These are phyloP conservation scores for Microchrysa polita DNA, from an alignment of 2,888 invertebrate species.

Conservation along the genomic window DNA sequence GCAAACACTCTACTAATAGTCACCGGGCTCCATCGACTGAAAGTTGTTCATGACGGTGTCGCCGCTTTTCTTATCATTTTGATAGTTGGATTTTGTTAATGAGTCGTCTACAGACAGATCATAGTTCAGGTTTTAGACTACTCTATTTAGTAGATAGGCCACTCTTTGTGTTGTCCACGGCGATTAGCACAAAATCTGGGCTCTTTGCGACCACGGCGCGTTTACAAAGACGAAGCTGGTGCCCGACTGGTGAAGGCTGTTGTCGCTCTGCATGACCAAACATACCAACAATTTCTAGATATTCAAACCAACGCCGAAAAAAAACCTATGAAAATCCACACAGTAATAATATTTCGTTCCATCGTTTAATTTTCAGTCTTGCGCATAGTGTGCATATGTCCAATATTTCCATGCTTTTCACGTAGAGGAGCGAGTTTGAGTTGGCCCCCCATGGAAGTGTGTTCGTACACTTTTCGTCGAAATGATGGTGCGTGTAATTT, in stretches of 20 bases:
- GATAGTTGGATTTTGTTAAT: neutral
- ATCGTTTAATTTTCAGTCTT: conserved; percentile 32
- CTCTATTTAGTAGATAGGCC: neutral
- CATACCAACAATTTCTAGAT: conserved; percentile 7
- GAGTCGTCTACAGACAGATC: neutral
- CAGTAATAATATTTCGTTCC: no score
- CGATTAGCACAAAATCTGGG: conserved; percentile 4
- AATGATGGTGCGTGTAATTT: neutral
- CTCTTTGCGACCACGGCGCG: no score
- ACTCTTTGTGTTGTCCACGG: neutral
- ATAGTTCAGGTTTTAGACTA: conserved; percentile 2
- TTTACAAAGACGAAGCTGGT: conserved; percentile 15
- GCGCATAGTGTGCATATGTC: conserved; percentile 14
- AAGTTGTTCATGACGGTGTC: neutral
- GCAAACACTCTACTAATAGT: neutral
- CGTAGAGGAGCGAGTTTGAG: neutral
- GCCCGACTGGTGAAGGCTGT: neutral
- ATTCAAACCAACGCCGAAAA: conserved; percentile 5
- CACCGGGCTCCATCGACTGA: neutral
- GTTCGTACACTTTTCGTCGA: conserved; percentile 5
- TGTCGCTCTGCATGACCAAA: conserved; percentile 19
- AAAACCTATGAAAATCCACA: neutral
- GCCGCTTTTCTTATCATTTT: neutral
- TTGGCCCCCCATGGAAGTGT: neutral
- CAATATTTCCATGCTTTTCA: conserved; percentile 39